phyloP scores from a whole-genome alignment of 2,888 invertebrate genomes.

The Unio delphinus region DNA sequence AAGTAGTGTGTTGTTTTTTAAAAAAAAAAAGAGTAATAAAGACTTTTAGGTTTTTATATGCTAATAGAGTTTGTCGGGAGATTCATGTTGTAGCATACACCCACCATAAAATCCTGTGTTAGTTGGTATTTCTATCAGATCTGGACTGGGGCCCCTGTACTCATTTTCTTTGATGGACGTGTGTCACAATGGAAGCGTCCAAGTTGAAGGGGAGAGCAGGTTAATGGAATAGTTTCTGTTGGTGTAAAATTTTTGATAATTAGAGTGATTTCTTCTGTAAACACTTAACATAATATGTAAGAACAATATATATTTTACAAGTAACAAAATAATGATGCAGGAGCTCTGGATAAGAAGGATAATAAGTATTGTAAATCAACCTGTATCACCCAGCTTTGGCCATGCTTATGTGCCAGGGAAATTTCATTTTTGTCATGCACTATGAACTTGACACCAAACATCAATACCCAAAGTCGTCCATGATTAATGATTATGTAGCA shows the following conservation, averaged over 20 bases:
- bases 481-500: slow-evolving; percentile 56
- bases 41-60: slow-evolving; percentile 11
- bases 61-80: slow-evolving; percentile 8
- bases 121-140: slow-evolving; percentile 38
- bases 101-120: slow-evolving; percentile 27
- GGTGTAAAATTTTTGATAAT: background rate
- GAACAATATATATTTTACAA: slow-evolving; percentile 4
- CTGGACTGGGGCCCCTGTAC: slow-evolving; percentile 55
- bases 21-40: slow-evolving; percentile 9
- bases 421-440: slow-evolving; percentile 67
- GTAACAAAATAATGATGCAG: background rate
- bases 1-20: background rate
- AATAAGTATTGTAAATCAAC: background rate
- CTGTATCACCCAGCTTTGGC: slow-evolving; percentile 26
- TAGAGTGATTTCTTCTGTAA: background rate
- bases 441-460: slow-evolving; percentile 64
- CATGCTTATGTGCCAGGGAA: slow-evolving; percentile 61
- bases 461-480: slow-evolving; percentile 64
- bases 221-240: slow-evolving; percentile 14
- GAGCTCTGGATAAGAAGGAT: background rate
- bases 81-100: slow-evolving; percentile 1
- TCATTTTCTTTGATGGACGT: slow-evolving; percentile 65
- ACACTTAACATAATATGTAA: background rate
- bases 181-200: slow-evolving; percentile 64
- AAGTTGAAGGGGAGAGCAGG: slow-evolving; percentile 37